These are phyloP conservation scores for Thaleichthys pacificus DNA, from an alignment of 2,797 vertebrate genomes.

Conservation along the genomic window DNA sequence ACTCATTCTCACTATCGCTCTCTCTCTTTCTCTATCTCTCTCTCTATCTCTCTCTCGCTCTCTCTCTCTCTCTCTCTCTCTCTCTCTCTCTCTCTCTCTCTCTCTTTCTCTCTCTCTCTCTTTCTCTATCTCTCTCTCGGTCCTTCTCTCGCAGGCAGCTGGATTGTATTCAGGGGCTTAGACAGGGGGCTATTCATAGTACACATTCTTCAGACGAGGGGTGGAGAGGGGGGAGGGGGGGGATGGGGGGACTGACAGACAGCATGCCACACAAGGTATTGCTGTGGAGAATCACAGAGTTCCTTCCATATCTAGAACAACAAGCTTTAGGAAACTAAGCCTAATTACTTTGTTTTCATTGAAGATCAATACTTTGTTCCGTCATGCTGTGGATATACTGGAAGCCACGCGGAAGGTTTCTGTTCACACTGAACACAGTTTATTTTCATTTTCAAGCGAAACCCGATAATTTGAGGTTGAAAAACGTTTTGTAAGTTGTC, in stretches of 20 bases:
- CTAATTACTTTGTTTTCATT: not conserved
- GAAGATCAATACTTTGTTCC: not conserved
- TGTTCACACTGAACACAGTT: not conserved
- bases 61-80: conserved; percentile 11
- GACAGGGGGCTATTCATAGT: conserved; percentile 71
- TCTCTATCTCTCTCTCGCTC: not conserved
- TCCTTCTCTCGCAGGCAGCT: conserved; percentile 49
- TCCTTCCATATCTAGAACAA: not conserved
- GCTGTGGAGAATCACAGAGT: conserved; percentile 32
- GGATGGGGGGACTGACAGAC: conserved; percentile 14
- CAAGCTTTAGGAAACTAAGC: not conserved
- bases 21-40: not conserved
- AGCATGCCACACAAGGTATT: conserved; percentile 12
- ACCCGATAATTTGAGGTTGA: not conserved
- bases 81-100: conserved; percentile 14
- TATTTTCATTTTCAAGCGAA: not conserved
- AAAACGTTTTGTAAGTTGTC: not conserved
- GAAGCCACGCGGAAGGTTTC: not conserved
- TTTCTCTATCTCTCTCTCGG: not conserved
- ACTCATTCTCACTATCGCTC: conserved; percentile 23
- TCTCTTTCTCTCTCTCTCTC: not conserved
- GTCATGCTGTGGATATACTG: not conserved
- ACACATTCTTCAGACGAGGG: conserved; percentile 54
- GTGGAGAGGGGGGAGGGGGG: conserved; percentile 9
- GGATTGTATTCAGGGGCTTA: conserved; percentile 60